A percentile compares a stretch with the other conserved stretches of the same genome.
Conservation (phyloP, 2,888 invertebrate species). For the Lithophane socia region DNA sequence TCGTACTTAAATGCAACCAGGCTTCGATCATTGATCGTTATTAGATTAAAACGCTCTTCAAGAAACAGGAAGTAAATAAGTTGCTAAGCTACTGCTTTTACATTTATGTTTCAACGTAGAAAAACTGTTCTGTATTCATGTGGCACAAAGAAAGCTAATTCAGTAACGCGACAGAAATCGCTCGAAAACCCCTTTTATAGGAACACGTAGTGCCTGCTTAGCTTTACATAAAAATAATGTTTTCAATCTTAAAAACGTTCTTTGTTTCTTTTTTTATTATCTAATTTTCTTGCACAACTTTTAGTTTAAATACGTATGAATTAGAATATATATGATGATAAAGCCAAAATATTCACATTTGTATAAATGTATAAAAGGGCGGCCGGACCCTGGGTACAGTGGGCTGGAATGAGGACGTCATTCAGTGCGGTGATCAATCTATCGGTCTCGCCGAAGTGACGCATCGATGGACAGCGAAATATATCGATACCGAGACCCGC, state of each 20-base stretch:
- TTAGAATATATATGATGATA: background rate
- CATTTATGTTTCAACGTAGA: conserved; percentile 43
- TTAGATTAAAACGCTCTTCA: conserved; percentile 47
- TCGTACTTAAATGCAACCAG: conserved; percentile 24
- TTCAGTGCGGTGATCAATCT: conserved; percentile 86
- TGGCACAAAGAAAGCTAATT: conserved; percentile 60
- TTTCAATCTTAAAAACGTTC: conserved; percentile 38
- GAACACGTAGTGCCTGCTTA: conserved; percentile 53
- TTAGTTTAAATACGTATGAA: conserved; percentile 2
- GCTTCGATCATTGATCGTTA: conserved; percentile 12
- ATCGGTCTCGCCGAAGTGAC: conserved; percentile 79
- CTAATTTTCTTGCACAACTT: background rate
- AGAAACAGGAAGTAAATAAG: conserved; percentile 40
- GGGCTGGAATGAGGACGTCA: conserved; percentile 80
- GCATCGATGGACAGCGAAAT: conserved; percentile 83
- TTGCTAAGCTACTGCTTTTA: conserved; percentile 23
- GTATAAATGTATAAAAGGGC: conserved; percentile 52
- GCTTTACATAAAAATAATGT: conserved; percentile 55
- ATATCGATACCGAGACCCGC: conserved; percentile 80
- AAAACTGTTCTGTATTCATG: conserved; percentile 57
- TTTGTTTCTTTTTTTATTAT: conserved; percentile 4
- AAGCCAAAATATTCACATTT: conserved; percentile 54
- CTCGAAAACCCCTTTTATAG: conserved; percentile 54
- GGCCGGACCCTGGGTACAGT: conserved; percentile 65
- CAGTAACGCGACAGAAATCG: conserved; percentile 62